Evolutionary conservation across 2,888 invertebrate genomes (phyloP).

Genomic region (Suillia variegata): DNA sequence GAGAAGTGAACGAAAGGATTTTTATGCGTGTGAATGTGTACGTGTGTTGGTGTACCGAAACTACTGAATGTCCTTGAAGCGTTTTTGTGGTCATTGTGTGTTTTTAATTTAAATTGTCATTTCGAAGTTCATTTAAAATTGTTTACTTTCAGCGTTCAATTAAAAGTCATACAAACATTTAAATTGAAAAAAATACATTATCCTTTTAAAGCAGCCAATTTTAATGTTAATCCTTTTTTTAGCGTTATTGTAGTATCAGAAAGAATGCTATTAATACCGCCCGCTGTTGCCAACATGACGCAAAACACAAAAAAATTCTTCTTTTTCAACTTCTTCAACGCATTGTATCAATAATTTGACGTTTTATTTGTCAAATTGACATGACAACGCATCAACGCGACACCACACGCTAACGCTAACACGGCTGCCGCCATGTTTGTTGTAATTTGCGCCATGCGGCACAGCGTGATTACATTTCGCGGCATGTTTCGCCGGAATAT

Average conservation of each 20-base stretch:
- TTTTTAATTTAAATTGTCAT: slow-evolving; percentile 55
- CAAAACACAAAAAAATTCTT: too few species aligned
- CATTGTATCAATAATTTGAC: slow-evolving; percentile 46
- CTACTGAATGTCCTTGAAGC: slow-evolving; percentile 52
- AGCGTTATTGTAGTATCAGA: too few species aligned
- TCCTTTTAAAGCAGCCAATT: too few species aligned
- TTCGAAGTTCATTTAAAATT: too few species aligned
- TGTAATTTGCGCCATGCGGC: background rate
- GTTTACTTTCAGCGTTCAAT: background rate
- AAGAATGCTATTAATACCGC: too few species aligned
- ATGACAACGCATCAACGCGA: slow-evolving; percentile 20
- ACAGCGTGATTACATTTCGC: slow-evolving; percentile 1
- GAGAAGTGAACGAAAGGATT: slow-evolving; percentile 1
- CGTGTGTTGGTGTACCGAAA: slow-evolving; percentile 17
- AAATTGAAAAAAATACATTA: too few species aligned
- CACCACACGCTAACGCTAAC: background rate
- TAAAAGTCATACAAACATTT: background rate
- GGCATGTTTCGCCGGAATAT: slow-evolving; percentile 4
- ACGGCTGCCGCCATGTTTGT: background rate
- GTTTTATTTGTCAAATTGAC: slow-evolving; percentile 44
- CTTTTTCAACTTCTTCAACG: slow-evolving; percentile 7
- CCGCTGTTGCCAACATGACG: too few species aligned
- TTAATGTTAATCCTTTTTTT: too few species aligned
- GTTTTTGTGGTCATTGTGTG: slow-evolving; percentile 53
- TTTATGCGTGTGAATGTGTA: background rate